phyloP scores from a whole-genome alignment of 2,113 vertebrate species.

The Gavia stellata region DNA sequence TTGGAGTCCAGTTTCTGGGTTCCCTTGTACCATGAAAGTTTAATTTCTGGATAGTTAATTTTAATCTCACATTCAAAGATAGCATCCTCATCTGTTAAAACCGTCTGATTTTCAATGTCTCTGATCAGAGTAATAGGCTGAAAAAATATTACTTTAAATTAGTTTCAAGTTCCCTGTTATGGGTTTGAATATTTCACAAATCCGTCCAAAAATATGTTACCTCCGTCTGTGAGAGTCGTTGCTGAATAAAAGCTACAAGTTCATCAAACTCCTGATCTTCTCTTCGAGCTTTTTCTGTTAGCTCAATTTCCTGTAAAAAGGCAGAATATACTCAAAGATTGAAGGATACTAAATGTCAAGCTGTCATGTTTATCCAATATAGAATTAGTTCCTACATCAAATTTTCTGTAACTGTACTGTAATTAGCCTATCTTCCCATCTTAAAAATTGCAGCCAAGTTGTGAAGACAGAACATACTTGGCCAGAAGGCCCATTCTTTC shows the following conservation, averaged over 20 bases:
- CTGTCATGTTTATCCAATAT: neutral
- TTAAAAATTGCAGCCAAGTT: neutral
- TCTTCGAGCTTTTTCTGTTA: conserved; percentile 77
- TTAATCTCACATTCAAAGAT: conserved; percentile 89
- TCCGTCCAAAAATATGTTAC: conserved; percentile 64
- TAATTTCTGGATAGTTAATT: conserved; percentile 97
- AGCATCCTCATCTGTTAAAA: conserved; percentile 80
- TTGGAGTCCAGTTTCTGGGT: conserved; percentile 87
- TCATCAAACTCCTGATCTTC: conserved; percentile 87
- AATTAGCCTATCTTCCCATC: neutral
- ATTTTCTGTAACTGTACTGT: neutral
- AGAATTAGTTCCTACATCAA: neutral
- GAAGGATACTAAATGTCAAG: neutral
- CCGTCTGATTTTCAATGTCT: conserved; percentile 87
- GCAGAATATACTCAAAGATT: neutral
- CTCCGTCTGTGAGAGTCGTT: conserved; percentile 92
- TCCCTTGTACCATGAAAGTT: conserved; percentile 95
- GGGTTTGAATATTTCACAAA: neutral
- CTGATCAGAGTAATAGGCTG: conserved; percentile 90
- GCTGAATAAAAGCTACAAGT: conserved; percentile 93
- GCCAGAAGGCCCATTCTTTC: neutral
- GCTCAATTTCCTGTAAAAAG: conserved; percentile 81
- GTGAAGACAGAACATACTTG: neutral
- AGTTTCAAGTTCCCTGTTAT: neutral
- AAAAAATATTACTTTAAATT: conserved; percentile 60